These are phyloP conservation scores for Zingel zingel DNA, from an alignment of 2,113 vertebrate genomes.

Conservation along the genomic window DNA sequence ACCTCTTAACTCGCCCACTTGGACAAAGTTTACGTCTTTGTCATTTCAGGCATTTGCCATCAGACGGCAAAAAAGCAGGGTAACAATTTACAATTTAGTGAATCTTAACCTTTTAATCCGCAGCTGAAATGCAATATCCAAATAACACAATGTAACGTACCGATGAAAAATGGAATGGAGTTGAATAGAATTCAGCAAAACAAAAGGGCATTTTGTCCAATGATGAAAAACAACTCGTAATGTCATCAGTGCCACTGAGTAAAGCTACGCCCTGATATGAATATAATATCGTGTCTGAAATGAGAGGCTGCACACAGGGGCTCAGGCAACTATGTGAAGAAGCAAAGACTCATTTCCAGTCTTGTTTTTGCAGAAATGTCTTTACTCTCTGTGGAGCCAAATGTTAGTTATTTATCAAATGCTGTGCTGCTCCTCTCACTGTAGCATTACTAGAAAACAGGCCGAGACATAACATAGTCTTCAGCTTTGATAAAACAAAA, in stretches of 20 bases:
- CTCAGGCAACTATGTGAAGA: not conserved
- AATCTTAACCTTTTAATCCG: not conserved
- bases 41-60: not conserved
- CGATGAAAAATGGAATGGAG: no score
- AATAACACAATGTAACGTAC: not conserved
- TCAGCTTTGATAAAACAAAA: conserved; percentile 26
- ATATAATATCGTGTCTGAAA: not conserved
- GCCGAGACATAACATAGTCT: not conserved
- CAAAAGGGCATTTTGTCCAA: not conserved
- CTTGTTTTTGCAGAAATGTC: conserved; percentile 19
- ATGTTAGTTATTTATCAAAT: conserved; percentile 25
- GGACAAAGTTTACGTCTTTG: not conserved
- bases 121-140: not conserved
- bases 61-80: not conserved
- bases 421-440: conserved; percentile 7
- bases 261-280: not conserved
- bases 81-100: not conserved
- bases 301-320: not conserved
- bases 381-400: conserved; percentile 5
- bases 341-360: not conserved
- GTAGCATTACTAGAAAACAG: conserved; percentile 25
- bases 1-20: no score
- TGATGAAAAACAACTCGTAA: not conserved
- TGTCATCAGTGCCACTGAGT: not conserved
- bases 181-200: not conserved